Conservation (phyloP, 2,888 invertebrate genomes). For the Leptodirus hochenwartii region DNA sequence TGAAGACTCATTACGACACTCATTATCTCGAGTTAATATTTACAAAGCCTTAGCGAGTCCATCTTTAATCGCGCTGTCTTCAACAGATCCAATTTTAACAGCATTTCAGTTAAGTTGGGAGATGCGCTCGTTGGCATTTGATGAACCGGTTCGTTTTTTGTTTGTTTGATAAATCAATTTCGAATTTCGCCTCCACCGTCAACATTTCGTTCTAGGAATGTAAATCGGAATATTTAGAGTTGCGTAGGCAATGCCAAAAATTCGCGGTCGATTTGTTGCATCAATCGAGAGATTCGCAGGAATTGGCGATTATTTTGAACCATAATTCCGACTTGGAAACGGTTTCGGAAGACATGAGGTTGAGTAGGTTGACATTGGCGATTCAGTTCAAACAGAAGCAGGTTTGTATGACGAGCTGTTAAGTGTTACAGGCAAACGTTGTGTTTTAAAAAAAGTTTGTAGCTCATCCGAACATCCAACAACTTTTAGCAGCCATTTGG, state of each 20-base stretch:
- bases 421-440: background rate
- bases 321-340: conserved; percentile 47
- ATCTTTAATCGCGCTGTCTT: conserved; percentile 82
- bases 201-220: conserved; percentile 42
- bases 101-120: conserved; percentile 95
- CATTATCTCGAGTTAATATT: conserved; percentile 77
- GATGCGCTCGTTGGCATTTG: conserved; percentile 67
- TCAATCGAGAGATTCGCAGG: conserved; percentile 81
- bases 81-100: conserved; percentile 81
- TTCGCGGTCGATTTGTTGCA: conserved; percentile 84
- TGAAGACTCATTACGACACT: conserved; percentile 64
- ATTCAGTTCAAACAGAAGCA: conserved; percentile 90
- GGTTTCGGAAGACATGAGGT: conserved; percentile 64
- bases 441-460: conserved; percentile 45
- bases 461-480: conserved; percentile 90
- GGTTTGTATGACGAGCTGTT: conserved; percentile 31
- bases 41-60: conserved; percentile 86
- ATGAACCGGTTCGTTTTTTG: conserved; percentile 46
- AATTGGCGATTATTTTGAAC: conserved; percentile 84
- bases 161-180: background rate
- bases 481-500: conserved; percentile 80
- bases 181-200: background rate
- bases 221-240: conserved; percentile 71
- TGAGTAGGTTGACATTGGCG: conserved; percentile 75
- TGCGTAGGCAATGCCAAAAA: conserved; percentile 71